These are phyloP conservation scores for Sebastes cheni DNA, from an alignment of 2,797 vertebrate species.

Conservation along the genomic window DNA sequence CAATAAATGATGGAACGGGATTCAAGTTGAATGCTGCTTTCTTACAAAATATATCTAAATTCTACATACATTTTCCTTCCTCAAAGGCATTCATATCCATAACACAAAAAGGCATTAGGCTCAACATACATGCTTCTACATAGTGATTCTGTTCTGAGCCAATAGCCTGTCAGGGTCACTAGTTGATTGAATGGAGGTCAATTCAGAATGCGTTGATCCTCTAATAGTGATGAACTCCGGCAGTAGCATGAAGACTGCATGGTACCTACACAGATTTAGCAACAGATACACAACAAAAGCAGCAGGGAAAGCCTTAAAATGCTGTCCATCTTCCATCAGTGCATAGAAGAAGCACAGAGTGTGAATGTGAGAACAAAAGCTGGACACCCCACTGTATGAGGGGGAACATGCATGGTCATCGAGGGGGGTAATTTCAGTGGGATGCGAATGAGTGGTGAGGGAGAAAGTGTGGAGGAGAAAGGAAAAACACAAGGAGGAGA, in stretches of 20 bases:
- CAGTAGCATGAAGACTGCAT: neutral
- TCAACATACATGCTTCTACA: neutral
- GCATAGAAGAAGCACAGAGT: neutral
- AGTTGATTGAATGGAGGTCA: slow-evolving; percentile 9
- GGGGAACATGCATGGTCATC: neutral
- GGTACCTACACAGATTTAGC: slow-evolving; percentile 11
- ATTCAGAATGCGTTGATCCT: slow-evolving; percentile 18
- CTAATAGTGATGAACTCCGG: slow-evolving; percentile 11
- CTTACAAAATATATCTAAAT: neutral
- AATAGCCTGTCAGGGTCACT: neutral
- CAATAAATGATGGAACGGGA: slow-evolving; percentile 38
- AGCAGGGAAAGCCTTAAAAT: neutral
- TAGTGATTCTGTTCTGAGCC: slow-evolving; percentile 5
- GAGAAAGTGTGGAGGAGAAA: slow-evolving; percentile 27
- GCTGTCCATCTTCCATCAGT: neutral
- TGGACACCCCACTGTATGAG: neutral
- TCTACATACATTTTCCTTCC: neutral
- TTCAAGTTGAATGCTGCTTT: slow-evolving; percentile 5
- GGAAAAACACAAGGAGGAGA: slow-evolving; percentile 15
- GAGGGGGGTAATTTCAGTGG: neutral
- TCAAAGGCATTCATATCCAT: neutral
- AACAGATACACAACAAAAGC: neutral
- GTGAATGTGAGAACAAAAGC: slow-evolving; percentile 1
- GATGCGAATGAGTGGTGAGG: slow-evolving; percentile 5
- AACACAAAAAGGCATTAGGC: neutral